Evolutionary conservation across 92 coral and sea anemone species (phyloP), one percentile per base, ranked within the genome.

Genomic region (Muricea muricata): DNA sequence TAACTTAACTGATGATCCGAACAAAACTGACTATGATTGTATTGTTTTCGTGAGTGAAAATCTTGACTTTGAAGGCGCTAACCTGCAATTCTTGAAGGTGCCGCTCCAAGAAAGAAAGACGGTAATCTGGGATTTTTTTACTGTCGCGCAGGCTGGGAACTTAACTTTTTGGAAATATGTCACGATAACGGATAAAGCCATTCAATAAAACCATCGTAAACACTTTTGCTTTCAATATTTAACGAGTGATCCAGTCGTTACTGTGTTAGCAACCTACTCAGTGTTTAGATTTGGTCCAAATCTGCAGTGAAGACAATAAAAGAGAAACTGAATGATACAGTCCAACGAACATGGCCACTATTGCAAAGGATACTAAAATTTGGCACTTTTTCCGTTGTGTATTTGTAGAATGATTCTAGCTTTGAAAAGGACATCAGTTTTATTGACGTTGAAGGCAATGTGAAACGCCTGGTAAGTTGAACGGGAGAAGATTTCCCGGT

Each of bases 31-130:
- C 13, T 93, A 88, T 84, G 98, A 95, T 82, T 85, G 90, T 58
- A 92, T 88, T 31, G 93, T 95, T 5, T 93, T 95, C 37, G 94
- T 91, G 18, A 93, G 98, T 73, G 96, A 93, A 66, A 90, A 95
- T 66, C 87, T 95, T 15, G 93, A 93, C 57, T 95, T 97, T 93
- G 69, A 70, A 1, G 73, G 82, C 73, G 73, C 78, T 0, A 42
- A 84, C 8, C 81, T 94, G 89, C 91, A 90, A 10, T 95, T 93
- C 66, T 80, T 95, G 58, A 95, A 95, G 83, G 84, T 48, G 23
- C 97, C 96, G 15, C 89, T 95, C 33, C 57, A 85, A 39, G 89
- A 73, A 67, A 91, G 95, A 34, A 80, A 85, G 75, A 48, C 83
- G 88, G 98, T 94, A 88, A 46, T 20, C n/a, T 18, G 23, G 17